Evolutionary conservation across 2,113 vertebrate species (phyloP).

Genomic region (Engystomops pustulosus): DNA sequence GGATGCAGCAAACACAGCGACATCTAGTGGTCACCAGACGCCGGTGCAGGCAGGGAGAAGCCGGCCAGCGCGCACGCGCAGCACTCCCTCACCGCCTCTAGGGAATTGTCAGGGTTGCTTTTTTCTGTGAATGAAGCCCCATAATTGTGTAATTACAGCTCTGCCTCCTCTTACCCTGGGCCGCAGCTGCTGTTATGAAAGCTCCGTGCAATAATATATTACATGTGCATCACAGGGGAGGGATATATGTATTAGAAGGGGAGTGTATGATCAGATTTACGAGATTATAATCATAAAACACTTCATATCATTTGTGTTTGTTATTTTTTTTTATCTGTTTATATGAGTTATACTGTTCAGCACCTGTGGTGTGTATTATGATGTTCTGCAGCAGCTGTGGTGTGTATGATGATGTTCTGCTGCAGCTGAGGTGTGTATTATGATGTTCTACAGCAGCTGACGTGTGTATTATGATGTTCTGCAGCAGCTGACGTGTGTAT

Average conservation of each 20-base stretch:
- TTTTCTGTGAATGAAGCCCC: slow-evolving; percentile 13
- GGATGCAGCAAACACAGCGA: neutral
- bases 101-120: slow-evolving; percentile 12
- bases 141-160: neutral
- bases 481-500: no score
- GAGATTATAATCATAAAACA: no score
- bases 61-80: slow-evolving; percentile 10
- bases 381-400: no score
- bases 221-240: neutral
- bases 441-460: no score
- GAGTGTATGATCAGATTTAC: no score
- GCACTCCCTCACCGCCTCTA: slow-evolving; percentile 4
- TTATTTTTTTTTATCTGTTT: no score
- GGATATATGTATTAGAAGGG: neutral
- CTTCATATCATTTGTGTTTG: no score
- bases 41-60: neutral
- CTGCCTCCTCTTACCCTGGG: neutral
- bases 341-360: no score
- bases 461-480: no score
- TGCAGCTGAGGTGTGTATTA: no score
- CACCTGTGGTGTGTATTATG: no score
- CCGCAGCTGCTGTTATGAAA: neutral
- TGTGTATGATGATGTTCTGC: no score
- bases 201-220: neutral
- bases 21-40: neutral